Evolutionary conservation across 2,113 vertebrate species (phyloP).

Genomic region (Xenotilapia flavipinnis): DNA sequence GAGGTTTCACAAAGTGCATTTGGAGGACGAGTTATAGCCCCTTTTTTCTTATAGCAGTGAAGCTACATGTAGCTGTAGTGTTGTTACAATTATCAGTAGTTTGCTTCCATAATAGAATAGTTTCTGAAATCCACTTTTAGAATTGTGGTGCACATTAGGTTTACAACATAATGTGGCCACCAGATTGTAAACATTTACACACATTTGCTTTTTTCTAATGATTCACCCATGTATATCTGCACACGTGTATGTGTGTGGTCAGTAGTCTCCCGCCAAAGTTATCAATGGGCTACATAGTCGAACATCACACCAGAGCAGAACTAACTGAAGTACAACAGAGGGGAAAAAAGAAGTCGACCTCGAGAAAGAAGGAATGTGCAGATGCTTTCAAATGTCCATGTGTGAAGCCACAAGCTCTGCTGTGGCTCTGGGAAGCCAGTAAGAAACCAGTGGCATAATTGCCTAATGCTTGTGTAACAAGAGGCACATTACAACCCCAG

Average conservation of each 20-base stretch:
- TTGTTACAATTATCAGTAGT: neutral
- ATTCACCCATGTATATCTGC: neutral
- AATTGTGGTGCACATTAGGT: neutral
- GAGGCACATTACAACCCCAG: constrained; percentile 65
- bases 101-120: neutral
- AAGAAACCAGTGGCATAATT: constrained; percentile 67
- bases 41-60: neutral
- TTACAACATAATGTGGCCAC: neutral
- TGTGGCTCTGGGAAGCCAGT: constrained; percentile 54
- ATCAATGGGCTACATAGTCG: constrained; percentile 11
- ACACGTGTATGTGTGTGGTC: neutral
- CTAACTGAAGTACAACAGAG: neutral
- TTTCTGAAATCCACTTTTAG: neutral
- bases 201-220: neutral
- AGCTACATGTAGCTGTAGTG: neutral
- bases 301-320: constrained; percentile 13
- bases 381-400: constrained; percentile 62
- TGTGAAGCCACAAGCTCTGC: constrained; percentile 64
- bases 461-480: constrained; percentile 70
- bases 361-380: constrained; percentile 52
- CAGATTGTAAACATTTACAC: neutral
- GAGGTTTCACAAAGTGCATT: neutral
- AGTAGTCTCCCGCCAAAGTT: neutral
- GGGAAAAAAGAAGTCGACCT: neutral
- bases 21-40: neutral